phyloP scores from a whole-genome alignment of 2,888 invertebrate species.

The Pediacus dermestoides region DNA sequence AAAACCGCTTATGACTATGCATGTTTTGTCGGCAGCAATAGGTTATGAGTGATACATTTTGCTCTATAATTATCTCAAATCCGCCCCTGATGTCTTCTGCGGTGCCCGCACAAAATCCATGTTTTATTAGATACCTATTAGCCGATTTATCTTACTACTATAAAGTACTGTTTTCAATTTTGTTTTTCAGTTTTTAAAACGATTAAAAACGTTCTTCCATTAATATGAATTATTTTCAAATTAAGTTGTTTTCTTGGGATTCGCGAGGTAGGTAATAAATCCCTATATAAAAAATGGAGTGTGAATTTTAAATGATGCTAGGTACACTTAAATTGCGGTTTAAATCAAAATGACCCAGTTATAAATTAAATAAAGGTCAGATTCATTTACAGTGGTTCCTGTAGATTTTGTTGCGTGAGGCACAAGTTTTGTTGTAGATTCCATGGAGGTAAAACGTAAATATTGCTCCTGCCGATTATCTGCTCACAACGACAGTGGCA shows the following conservation, averaged over 20 bases:
- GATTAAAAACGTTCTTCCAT: too few species aligned
- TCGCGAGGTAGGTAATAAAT: too few species aligned
- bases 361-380: conserved; percentile 38
- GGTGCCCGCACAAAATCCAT: too few species aligned
- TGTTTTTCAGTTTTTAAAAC: too few species aligned
- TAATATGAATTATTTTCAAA: too few species aligned
- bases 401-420: conserved; percentile 23
- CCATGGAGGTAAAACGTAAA: conserved; percentile 39
- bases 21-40: conserved; percentile 8
- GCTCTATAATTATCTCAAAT: conserved; percentile 8
- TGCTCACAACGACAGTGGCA: conserved; percentile 50
- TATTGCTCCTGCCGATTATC: conserved; percentile 50
- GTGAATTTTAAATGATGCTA: conserved; percentile 26
- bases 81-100: too few species aligned
- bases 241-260: too few species aligned
- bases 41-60: conserved; percentile 10
- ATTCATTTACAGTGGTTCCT: conserved; percentile 28
- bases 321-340: conserved; percentile 16
- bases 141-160: too few species aligned
- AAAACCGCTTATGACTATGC: conserved; percentile 6
- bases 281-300: too few species aligned
- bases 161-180: too few species aligned
- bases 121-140: too few species aligned
- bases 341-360: conserved; percentile 33
- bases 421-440: conserved; percentile 9